phyloP scores from a whole-genome alignment of 2,888 invertebrate species.

The Caenorhabditis afra region DNA sequence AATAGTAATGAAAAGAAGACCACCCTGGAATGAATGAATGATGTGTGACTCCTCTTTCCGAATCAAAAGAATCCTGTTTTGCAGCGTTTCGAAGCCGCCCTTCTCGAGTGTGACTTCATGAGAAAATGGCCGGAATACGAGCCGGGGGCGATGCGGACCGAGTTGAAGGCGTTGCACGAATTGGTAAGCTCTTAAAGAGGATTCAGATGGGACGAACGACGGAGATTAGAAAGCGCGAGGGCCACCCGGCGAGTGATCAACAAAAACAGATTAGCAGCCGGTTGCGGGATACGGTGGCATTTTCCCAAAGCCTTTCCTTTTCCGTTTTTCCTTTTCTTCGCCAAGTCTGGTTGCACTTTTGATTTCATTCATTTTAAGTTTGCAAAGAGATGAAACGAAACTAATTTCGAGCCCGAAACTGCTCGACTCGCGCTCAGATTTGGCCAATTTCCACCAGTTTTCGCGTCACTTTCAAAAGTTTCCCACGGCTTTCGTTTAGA shows the following conservation, averaged over 20 bases:
- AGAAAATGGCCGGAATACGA: conserved; percentile 52
- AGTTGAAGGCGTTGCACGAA: conserved; percentile 37
- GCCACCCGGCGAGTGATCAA: background rate
- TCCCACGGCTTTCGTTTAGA: too few species aligned
- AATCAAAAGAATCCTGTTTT: conserved; percentile 13
- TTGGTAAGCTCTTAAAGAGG: conserved; percentile 33
- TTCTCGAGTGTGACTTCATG: conserved; percentile 59
- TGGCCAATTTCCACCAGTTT: too few species aligned
- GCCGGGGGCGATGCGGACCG: conserved; percentile 17
- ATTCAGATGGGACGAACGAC: background rate
- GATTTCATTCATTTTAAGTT: too few species aligned
- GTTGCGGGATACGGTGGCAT: background rate
- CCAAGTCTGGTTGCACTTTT: too few species aligned
- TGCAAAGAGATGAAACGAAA: too few species aligned
- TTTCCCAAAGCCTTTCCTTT: too few species aligned
- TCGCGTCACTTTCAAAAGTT: too few species aligned
- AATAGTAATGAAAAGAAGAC: too few species aligned
- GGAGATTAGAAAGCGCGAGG: background rate
- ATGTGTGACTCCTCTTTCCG: background rate
- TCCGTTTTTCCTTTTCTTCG: too few species aligned
- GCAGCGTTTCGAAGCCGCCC: conserved; percentile 54
- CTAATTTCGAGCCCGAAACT: too few species aligned
- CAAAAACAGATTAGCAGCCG: too few species aligned
- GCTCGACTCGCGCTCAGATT: too few species aligned
- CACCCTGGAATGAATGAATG: background rate